Base-by-base conservation (phyloP, 2,888 invertebrate genomes). In the Lithophane semibrunnea region DNA sequence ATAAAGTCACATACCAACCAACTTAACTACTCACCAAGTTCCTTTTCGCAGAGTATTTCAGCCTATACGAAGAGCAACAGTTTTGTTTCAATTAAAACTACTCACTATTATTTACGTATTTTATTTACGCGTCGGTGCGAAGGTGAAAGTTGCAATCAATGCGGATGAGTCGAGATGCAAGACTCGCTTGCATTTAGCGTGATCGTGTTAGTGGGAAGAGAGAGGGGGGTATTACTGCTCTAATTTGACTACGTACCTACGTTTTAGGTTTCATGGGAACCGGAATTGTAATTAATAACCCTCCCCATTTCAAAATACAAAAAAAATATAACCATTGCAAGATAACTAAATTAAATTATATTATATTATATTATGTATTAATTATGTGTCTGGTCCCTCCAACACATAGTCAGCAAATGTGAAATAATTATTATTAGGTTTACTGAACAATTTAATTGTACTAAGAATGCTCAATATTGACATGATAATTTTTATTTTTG, bases 101-200 rank as follows among this genome's bases (percentile, higher is more conserved):
- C 52, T 52, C 52, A 60, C 16, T 67, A n/a, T 54, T 58, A 68
- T 72, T 67, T 77, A 66, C n/a, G 5, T 70, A n/a, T 73, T 69
- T 63, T 70, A n/a, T 73, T 69, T 63, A 68, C 24, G 13, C 52
- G 66, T 63, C n/a, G n/a, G 44, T 73, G 72, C 74, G 80, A 89
- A 89, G 86, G 88, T 83, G 88, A 89, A 89, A 89, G 90, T 87
- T 66, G 68, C 69, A 79, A 83, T 89, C 77, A 82, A 80, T 73
- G 78, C 81, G 83, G 79, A 83, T 80, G 80, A 81, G 67, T 21
- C 61, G 60, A 77, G 83, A 77, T 77, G 75, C 24, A 75, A 64
- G 56, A 68, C 42, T 42, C 52, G 44, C 37, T 71, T 75, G 66
- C 58, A 73, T 80, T 79, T 64, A 68, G 82, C 67, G 60, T 37